Evolutionary conservation across 2,113 vertebrate genomes (phyloP).

Genomic region (Cyprinodon brontotheroides): DNA sequence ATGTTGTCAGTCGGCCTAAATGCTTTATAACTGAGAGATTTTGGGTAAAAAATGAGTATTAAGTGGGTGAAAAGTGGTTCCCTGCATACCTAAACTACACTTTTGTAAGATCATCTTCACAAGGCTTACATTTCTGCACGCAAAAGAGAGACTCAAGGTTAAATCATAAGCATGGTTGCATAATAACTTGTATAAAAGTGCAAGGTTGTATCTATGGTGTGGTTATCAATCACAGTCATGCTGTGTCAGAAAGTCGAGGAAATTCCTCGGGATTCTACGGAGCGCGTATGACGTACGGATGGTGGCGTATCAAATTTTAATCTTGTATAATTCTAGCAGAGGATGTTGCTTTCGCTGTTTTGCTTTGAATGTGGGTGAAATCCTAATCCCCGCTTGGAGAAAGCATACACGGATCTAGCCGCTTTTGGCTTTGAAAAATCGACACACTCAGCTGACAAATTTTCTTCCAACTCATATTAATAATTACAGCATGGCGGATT

Average conservation of each 20-base stretch:
- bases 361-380: not conserved
- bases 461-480: not conserved
- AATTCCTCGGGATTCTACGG: too few relatives aligned
- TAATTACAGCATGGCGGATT: not conserved
- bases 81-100: not conserved
- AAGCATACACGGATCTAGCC: not conserved
- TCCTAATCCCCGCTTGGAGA: not conserved
- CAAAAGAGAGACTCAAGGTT: not conserved
- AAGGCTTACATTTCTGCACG: not conserved
- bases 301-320: too few relatives aligned
- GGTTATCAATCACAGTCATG: constrained; percentile 1
- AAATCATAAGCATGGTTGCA: not conserved
- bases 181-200: not conserved
- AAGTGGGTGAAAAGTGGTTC: constrained; percentile 2
- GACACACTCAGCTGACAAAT: not conserved
- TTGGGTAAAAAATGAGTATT: not conserved
- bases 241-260: too few relatives aligned
- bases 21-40: constrained; percentile 19
- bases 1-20: constrained; percentile 23
- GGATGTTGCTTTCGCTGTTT: not conserved
- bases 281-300: too few relatives aligned
- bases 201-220: not conserved
- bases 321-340: constrained; percentile 1
- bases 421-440: constrained; percentile 1
- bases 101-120: not conserved